These are phyloP conservation scores for Ovis aries DNA, from an alignment of 2,113 vertebrate species.

Conservation along the genomic window DNA sequence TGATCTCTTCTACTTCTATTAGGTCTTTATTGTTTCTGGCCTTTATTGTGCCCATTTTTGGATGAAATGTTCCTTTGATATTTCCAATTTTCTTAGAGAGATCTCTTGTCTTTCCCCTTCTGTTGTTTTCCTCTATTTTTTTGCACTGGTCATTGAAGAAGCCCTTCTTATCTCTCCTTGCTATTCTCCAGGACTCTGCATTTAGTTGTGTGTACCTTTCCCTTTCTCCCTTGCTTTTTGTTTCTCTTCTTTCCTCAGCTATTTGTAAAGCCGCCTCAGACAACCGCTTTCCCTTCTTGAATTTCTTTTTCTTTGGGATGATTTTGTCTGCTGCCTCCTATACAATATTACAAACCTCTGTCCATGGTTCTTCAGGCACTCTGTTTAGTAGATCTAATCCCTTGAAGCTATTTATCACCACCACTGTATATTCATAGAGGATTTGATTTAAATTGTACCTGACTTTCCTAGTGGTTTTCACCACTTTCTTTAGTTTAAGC, in stretches of 20 bases:
- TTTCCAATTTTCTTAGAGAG: not conserved
- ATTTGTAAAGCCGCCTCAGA: not conserved
- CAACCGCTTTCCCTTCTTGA: not conserved
- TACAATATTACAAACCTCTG: not conserved
- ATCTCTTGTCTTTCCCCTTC: not conserved
- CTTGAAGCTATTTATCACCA: not conserved
- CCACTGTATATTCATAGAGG: not conserved
- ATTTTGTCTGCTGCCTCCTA: not conserved
- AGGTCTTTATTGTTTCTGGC: not conserved
- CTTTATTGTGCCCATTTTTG: not conserved
- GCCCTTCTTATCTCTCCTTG: not conserved
- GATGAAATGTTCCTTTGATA: not conserved
- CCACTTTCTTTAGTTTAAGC: not conserved
- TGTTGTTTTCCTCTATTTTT: not conserved
- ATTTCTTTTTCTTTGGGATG: not conserved
- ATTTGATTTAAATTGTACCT: not conserved
- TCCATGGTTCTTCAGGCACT: not conserved
- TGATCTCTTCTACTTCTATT: not conserved
- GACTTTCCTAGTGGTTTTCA: not conserved
- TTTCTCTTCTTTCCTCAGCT: not conserved
- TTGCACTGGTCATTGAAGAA: not conserved
- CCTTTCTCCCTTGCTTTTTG: not conserved
- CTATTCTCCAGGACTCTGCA: not conserved
- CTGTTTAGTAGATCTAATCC: not conserved
- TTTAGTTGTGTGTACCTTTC: not conserved